Percentiles rank a stretch among this genome's conserved stretches.
These are phyloP conservation scores for Margaritifera margaritifera DNA, from an alignment of 2,888 invertebrate genomes.

Conservation along the genomic window DNA sequence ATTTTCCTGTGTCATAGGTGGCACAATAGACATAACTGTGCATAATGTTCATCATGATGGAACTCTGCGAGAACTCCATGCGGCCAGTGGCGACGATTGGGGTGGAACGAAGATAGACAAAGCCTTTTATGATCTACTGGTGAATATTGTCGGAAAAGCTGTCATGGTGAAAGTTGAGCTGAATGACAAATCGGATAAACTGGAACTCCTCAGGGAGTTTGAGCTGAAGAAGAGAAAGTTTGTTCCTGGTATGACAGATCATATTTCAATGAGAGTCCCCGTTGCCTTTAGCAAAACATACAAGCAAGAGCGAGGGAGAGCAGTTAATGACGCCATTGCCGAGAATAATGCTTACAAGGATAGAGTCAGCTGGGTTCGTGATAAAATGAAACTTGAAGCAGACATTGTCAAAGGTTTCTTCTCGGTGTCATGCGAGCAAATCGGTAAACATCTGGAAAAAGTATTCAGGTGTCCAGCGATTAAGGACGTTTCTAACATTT, in stretches of 20 bases:
- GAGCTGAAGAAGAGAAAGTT: conserved; percentile 8
- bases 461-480: conserved; percentile 10
- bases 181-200: conserved; percentile 2
- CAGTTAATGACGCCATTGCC: conserved; percentile 10
- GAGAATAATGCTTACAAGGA: conserved; percentile 5
- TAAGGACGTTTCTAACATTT: conserved; percentile 11
- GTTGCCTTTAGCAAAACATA: conserved; percentile 16
- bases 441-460: conserved; percentile 13
- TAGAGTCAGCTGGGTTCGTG: conserved; percentile 17
- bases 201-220: conserved; percentile 10
- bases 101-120: conserved; percentile 41
- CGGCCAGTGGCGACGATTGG: conserved; percentile 74
- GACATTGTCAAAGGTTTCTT: conserved; percentile 12
- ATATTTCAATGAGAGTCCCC: conserved; percentile 12
- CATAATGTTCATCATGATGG: conserved; percentile 72
- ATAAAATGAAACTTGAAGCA: conserved; percentile 17
- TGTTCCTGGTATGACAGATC: background rate
- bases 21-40: conserved; percentile 76
- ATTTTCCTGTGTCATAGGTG: conserved; percentile 62
- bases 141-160: background rate
- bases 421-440: conserved; percentile 9
- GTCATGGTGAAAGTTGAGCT: background rate
- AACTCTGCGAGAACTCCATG: conserved; percentile 75
- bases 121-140: conserved; percentile 1
- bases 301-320: conserved; percentile 13